A percentile compares a stretch with the other conserved stretches of the same genome.
These are phyloP conservation scores for Seriola aureovittata DNA, from an alignment of 2,113 vertebrate species.

Conservation along the genomic window DNA sequence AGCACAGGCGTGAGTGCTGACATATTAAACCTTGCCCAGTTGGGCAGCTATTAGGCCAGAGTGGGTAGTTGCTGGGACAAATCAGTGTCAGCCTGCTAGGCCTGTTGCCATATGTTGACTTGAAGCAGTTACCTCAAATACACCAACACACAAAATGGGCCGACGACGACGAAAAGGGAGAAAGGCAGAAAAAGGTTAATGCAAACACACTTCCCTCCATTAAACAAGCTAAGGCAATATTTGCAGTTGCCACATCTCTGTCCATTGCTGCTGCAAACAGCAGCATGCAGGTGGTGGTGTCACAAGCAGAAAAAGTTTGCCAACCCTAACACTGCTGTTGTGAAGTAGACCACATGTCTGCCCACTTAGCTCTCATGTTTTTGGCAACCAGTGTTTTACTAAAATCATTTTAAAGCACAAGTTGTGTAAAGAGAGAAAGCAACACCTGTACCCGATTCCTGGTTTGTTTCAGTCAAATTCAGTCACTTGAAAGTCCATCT, in stretches of 20 bases:
- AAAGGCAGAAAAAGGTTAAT: constrained; percentile 20
- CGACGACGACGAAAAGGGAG: background rate
- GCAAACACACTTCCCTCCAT: constrained; percentile 63
- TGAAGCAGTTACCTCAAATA: constrained; percentile 33
- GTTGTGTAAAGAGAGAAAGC: background rate
- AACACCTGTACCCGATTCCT: background rate
- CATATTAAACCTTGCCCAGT: constrained; percentile 34
- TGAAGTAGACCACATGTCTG: background rate
- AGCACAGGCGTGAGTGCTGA: constrained; percentile 2
- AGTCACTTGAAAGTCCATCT: background rate
- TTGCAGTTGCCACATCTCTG: constrained; percentile 43
- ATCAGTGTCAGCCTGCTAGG: background rate
- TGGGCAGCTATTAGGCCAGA: constrained; percentile 29
- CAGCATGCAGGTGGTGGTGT: background rate
- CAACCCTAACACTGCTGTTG: background rate
- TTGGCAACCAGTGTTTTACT: background rate
- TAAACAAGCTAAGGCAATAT: constrained; percentile 53
- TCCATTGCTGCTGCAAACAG: constrained; percentile 5
- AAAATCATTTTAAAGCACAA: background rate
- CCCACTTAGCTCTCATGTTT: background rate
- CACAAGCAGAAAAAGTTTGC: constrained; percentile 7
- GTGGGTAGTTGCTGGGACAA: constrained; percentile 16
- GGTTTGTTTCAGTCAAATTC: background rate
- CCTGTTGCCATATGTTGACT: constrained; percentile 41
- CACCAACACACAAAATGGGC: background rate